These are phyloP conservation scores for Psittacula echo DNA, from an alignment of 2,797 vertebrate genomes.

Conservation along the genomic window DNA sequence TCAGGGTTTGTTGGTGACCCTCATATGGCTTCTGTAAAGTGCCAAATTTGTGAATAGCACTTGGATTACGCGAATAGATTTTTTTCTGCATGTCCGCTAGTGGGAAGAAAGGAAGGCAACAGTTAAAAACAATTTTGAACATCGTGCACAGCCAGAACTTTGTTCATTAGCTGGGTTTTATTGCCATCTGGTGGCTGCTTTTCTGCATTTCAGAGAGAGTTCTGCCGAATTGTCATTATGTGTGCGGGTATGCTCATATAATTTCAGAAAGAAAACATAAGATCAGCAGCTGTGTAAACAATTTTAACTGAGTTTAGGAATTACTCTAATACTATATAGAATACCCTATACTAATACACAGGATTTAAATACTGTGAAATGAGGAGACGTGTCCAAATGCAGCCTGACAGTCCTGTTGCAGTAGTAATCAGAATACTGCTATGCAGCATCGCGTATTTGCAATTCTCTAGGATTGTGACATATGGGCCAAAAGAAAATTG, in stretches of 20 bases:
- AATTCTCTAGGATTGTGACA: not conserved
- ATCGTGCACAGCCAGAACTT: rapidly evolving
- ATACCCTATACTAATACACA: not conserved
- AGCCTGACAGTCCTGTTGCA: not conserved
- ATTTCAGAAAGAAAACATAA: not conserved
- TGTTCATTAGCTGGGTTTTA: not conserved
- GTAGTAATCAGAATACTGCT: not conserved
- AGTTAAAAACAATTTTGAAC: not conserved
- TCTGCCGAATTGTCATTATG: rapidly evolving
- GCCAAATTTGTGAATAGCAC: not conserved
- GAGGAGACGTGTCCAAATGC: not conserved
- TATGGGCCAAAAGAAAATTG: not conserved
- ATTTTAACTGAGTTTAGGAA: not conserved
- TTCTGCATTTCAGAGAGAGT: not conserved
- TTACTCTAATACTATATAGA: not conserved
- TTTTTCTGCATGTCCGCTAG: rapidly evolving
- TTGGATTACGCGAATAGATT: not conserved
- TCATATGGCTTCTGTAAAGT: not conserved
- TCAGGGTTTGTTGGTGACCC: not conserved
- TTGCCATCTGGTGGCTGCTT: constrained; percentile 50
- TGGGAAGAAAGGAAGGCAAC: not conserved
- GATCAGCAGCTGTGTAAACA: not conserved
- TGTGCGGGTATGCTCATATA: not conserved
- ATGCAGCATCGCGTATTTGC: rapidly evolving
- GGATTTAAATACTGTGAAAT: not conserved